Evolutionary conservation across 2,888 invertebrate species (phyloP).

Genomic region (Metacarcinus magister): DNA sequence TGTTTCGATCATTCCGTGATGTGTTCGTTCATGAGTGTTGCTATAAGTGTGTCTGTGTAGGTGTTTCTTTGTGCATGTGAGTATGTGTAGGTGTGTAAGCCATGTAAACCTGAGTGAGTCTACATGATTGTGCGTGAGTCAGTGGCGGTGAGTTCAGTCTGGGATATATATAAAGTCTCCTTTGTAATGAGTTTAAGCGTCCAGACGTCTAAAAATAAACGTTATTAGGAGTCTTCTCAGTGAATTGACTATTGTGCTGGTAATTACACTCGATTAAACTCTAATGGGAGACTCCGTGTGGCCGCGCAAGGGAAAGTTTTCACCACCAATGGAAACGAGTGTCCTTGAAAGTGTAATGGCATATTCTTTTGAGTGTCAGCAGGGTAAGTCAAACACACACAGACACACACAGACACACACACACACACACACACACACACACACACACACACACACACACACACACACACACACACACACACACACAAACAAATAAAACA

Average conservation of each 20-base stretch:
- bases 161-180: neutral
- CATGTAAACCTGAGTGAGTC: no score
- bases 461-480: no score
- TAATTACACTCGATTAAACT: neutral
- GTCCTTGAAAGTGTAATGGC: neutral
- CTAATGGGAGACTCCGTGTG: neutral
- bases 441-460: no score
- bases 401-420: constrained; percentile 56
- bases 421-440: constrained; percentile 16
- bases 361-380: constrained; percentile 1
- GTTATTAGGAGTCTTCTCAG: neutral
- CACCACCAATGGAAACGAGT: neutral
- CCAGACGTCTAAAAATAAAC: neutral
- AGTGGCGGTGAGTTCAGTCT: no score
- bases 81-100: no score
- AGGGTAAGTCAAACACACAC: neutral
- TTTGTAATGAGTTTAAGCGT: neutral
- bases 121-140: no score
- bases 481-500: no score
- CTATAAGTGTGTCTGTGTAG: neutral
- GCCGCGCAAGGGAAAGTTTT: neutral
- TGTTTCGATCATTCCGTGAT: no score
- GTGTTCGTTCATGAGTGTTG: neutral
- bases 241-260: neutral
- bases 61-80: neutral